Evolutionary conservation across 1,140 invertebrate species (phyloP).

Genomic region (Diprion similis): DNA sequence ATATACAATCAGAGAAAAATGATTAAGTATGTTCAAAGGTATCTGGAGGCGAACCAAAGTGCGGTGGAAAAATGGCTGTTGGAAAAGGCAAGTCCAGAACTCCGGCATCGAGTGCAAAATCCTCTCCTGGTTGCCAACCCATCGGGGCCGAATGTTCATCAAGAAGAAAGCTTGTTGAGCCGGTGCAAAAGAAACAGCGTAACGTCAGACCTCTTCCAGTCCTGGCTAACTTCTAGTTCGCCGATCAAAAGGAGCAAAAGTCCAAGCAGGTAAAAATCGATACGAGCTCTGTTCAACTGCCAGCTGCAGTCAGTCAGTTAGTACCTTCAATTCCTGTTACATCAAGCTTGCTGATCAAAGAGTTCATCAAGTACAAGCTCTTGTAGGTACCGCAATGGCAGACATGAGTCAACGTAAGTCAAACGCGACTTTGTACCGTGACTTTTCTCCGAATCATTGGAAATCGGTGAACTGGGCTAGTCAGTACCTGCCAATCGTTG

Average conservation of each 20-base stretch:
- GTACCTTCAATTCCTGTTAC: slow-evolving; percentile 21
- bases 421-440: too few relatives aligned
- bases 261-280: slow-evolving; percentile 66
- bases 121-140: slow-evolving; percentile 32
- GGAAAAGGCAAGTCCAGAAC: slow-evolving; percentile 73
- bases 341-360: neutral
- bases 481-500: too few relatives aligned
- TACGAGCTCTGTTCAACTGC: too few relatives aligned
- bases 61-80: slow-evolving; percentile 75
- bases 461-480: too few relatives aligned
- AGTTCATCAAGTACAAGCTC: neutral
- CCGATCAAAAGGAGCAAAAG: slow-evolving; percentile 66
- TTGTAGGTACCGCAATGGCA: slow-evolving; percentile 2
- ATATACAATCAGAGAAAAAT: too few relatives aligned
- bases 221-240: slow-evolving; percentile 77
- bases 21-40: slow-evolving; percentile 40
- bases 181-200: slow-evolving; percentile 73
- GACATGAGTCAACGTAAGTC: slow-evolving; percentile 9
- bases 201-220: slow-evolving; percentile 83
- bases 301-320: neutral
- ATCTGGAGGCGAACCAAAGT: slow-evolving; percentile 66
- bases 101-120: slow-evolving; percentile 60
- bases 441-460: too few relatives aligned
- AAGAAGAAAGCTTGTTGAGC: slow-evolving; percentile 53
- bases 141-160: slow-evolving; percentile 50